A percentile compares a stretch with the other conserved stretches of the same genome.
These are phyloP conservation scores for Popillia japonica DNA, from an alignment of 1,140 invertebrate species.

Conservation along the genomic window DNA sequence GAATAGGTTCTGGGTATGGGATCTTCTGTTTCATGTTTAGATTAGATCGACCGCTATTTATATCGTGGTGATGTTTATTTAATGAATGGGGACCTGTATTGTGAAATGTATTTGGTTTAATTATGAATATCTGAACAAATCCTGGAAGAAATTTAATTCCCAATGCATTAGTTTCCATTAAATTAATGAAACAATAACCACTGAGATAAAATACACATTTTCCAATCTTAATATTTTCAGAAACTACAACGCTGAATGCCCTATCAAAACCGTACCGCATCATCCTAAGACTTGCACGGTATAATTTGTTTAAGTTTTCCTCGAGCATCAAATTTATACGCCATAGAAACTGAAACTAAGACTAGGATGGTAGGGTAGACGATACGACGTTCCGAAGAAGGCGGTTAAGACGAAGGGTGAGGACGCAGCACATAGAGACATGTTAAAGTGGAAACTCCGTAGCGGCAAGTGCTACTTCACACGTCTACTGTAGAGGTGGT, in stretches of 20 bases:
- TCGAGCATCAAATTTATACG: background rate
- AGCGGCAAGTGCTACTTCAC: conserved; percentile 22
- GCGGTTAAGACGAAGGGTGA: background rate
- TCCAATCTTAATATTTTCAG: background rate
- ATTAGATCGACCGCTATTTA: conserved; percentile 1
- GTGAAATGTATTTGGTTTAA: background rate
- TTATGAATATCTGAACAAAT: no score
- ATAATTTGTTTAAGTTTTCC: background rate
- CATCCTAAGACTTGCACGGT: background rate
- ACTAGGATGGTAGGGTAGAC: background rate
- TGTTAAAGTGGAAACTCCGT: conserved; percentile 19
- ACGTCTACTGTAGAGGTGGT: conserved; percentile 1
- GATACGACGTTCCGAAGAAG: background rate
- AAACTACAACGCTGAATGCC: background rate
- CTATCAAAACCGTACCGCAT: background rate
- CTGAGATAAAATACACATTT: background rate
- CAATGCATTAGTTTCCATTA: background rate
- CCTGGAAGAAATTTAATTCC: no score
- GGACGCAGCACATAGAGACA: background rate
- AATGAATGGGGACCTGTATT: background rate
- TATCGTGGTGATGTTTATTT: background rate
- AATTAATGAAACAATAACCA: background rate
- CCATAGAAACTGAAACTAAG: background rate
- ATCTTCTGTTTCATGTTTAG: background rate
- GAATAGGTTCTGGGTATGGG: background rate